Conservation (phyloP, 2,888 invertebrate genomes). For the Chaetogeoica ovagalla region DNA sequence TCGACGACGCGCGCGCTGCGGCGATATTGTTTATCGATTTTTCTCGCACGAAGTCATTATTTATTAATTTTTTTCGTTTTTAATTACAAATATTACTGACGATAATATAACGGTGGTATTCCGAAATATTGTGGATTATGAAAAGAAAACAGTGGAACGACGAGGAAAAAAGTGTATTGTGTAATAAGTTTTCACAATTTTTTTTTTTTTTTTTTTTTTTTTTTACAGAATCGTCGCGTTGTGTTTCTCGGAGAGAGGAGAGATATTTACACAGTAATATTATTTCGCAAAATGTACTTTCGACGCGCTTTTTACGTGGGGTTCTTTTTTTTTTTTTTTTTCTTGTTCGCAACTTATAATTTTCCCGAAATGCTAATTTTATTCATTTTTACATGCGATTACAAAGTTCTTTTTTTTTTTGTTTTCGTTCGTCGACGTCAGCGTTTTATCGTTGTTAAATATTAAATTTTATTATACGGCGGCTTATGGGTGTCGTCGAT, state of each 20-base stretch:
- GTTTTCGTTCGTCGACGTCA: too few species aligned
- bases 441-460: too few species aligned
- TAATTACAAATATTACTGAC: constrained; percentile 4
- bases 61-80: background rate
- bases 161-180: background rate
- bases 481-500: too few species aligned
- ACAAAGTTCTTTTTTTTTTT: too few species aligned
- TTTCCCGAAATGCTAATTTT: background rate
- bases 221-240: background rate
- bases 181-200: too few species aligned
- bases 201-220: too few species aligned
- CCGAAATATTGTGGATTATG: background rate
- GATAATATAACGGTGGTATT: constrained; percentile 7
- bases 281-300: background rate
- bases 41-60: too few species aligned
- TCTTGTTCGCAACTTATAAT: background rate
- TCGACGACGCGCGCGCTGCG: too few species aligned
- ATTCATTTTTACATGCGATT: background rate
- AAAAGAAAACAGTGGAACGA: background rate
- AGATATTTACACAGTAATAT: background rate
- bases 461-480: too few species aligned
- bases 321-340: background rate
- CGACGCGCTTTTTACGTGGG: background rate
- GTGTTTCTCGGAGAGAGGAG: background rate
- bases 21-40: background rate